Base-by-base conservation (phyloP, 1,140 invertebrate species). In the Pogonomyrmex californicus region DNA sequence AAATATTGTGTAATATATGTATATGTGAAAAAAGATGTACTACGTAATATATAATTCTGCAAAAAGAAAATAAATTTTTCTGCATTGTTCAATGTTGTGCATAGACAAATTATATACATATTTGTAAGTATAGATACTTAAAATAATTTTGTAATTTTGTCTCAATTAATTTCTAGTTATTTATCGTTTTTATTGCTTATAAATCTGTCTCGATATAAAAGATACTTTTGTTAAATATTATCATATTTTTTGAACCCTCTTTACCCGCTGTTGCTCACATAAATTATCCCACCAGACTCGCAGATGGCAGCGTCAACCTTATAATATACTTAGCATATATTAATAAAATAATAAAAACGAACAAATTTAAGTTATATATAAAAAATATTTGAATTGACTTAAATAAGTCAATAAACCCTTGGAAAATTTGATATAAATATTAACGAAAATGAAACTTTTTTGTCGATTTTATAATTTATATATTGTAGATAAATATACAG, bases 271-370 rank as follows among this genome's bases (percentile, higher is more conserved):
- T n/a, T 70, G 36, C 14, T 81, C 5, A 10, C 44, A n/a, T 17
- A 54, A 68, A 68, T 30, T 41, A 4, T 1, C 10, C 6, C 9
- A 81, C 17, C 7, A 41, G 12, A 17, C 12, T 9, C 36, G n/a
- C 47, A 81, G 77, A 81, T 81, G 77, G 77, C 77, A 70, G 65
- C 9, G 14, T 56, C 41, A 49, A 9, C 6, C 33, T 30, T n/a
- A 38, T 51, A 41, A 66, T 41, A 47, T 68, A 68, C 33, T 30
- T n/a, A 38, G 38, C n/a, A 66, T 41, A 47, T 68, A 68, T n/a
- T 47, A 30, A 68, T 0, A 14, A 10, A 33, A 23, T 23, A 23
- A 23, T 23, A 23, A 23, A 23, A 23, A 23, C 23, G 23, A 23
- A 23, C 23, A 23, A 23, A 23, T 23, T 23, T 23, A 23, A 23